Base-by-base conservation (phyloP, 2,888 invertebrate genomes). In the Ypsolopha scabrella region DNA sequence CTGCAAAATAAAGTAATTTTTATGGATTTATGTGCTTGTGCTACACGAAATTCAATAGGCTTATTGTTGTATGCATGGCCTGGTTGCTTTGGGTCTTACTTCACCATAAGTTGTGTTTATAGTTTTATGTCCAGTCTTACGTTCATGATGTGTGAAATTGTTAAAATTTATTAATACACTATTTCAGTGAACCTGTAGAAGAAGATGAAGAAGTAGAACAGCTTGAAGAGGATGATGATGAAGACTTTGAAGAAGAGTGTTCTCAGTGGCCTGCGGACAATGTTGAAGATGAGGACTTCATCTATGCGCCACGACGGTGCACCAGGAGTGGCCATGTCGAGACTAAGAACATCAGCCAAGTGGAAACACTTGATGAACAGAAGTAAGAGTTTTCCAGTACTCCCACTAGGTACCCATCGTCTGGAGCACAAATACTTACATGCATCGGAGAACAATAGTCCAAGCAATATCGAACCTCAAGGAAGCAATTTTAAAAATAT, bases 211-310 rank as follows among this genome's bases (percentile, higher is more conserved):
- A 52, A 0, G 48, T 46, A 11, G 63, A 58, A 37, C 55, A 51
- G 1, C 55, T 55, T 8, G 58, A 56, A 49, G 62, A 63, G 11
- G 60, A 59, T 46, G 63, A 63, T 55, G 65, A 64, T 52, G 61
- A 63, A 41, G 57, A 61, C 7, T 60, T 58, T 0, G 70, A 70
- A 0, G 72, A 72, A 13, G 52, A 43, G 1, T 59, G 58, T 8
- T 57, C 39, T 24, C 62, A 0, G 68, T 68, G 38, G 43, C 51
- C 14, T 6, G 24, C 4, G 2, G 11, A 43, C 39, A 38, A 51
- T 14, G 10, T 14, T 34, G 36, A 51, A 11, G 43, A 36, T 35
- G 37, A 48, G 24, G 41, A 51, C 9, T 35, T 37, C 7, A 41
- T 41, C 13, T 36, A 41, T 48, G 2, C 6, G 41, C 46, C 51